These are phyloP conservation scores for Microhierax caerulescens DNA, from an alignment of 2,797 vertebrate species.

Conservation along the genomic window DNA sequence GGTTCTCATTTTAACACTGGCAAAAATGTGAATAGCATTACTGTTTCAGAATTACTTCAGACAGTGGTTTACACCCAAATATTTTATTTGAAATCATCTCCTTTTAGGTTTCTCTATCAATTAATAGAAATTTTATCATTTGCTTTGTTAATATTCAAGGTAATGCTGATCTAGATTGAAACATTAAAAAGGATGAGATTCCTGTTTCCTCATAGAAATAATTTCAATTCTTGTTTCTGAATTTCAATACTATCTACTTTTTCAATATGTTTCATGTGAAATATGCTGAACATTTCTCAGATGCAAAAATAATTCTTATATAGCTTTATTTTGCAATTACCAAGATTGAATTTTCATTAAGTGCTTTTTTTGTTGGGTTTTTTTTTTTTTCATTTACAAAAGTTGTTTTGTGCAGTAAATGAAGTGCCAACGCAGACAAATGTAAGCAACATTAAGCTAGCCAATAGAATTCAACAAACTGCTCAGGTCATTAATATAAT, in stretches of 20 bases:
- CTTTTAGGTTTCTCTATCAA: not conserved
- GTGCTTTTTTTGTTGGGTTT: not conserved
- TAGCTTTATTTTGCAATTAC: conserved; percentile 65
- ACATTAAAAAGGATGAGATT: not conserved
- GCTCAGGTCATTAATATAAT: conserved; percentile 85
- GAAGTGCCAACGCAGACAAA: conserved; percentile 78
- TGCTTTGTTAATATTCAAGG: not conserved
- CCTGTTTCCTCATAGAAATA: not conserved
- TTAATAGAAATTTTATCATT: not conserved
- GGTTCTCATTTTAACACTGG: conserved; percentile 19
- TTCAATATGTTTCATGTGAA: not conserved
- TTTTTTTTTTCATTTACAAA: conserved; percentile 60
- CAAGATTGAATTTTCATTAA: conserved; percentile 68
- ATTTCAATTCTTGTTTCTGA: not conserved
- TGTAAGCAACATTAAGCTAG: conserved; percentile 79
- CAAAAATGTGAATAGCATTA: conserved; percentile 13
- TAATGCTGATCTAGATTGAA: not conserved
- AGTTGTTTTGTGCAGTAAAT: conserved; percentile 75
- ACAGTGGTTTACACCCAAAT: not conserved
- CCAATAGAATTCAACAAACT: conserved; percentile 81
- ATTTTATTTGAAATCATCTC: not conserved
- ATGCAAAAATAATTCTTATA: conserved; percentile 40
- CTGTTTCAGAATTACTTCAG: not conserved
- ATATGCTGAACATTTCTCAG: conserved; percentile 16
- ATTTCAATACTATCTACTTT: not conserved